phyloP scores from a whole-genome alignment of 2,888 invertebrate genomes.

The Pristionchus arcanus region DNA sequence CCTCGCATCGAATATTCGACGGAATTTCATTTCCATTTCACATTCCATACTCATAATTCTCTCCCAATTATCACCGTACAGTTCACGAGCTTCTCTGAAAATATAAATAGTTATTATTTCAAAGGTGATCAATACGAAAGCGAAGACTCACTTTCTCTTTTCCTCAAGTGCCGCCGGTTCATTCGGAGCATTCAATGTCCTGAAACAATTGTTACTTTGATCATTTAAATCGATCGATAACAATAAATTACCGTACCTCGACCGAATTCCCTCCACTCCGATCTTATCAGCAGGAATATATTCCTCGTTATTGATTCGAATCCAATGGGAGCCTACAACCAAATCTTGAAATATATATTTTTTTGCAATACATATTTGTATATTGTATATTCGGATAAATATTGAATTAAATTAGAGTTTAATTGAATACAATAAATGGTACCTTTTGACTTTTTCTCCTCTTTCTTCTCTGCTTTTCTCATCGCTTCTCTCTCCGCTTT shows the following conservation, averaged over 20 bases:
- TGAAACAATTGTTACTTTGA: neutral
- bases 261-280: conserved; percentile 42
- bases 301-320: conserved; percentile 43
- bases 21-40: conserved; percentile 85
- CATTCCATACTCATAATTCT: conserved; percentile 87
- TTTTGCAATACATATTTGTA: too few relatives aligned
- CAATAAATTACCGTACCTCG: neutral
- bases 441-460: neutral
- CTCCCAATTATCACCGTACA: conserved; percentile 70
- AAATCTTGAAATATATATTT: neutral
- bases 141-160: neutral
- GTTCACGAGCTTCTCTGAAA: conserved; percentile 37
- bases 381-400: too few relatives aligned
- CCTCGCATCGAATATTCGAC: conserved; percentile 84
- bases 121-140: neutral
- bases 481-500: conserved; percentile 37
- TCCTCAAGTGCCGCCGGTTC: conserved; percentile 27
- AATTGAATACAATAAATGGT: neutral
- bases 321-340: conserved; percentile 9
- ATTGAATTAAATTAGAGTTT: too few relatives aligned
- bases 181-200: conserved; percentile 26
- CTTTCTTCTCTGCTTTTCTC: conserved; percentile 16
- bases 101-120: neutral
- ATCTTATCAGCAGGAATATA: conserved; percentile 30
- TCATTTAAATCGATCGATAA: neutral